phyloP scores from a whole-genome alignment of 2,113 vertebrate species.

The Abramis brama region DNA sequence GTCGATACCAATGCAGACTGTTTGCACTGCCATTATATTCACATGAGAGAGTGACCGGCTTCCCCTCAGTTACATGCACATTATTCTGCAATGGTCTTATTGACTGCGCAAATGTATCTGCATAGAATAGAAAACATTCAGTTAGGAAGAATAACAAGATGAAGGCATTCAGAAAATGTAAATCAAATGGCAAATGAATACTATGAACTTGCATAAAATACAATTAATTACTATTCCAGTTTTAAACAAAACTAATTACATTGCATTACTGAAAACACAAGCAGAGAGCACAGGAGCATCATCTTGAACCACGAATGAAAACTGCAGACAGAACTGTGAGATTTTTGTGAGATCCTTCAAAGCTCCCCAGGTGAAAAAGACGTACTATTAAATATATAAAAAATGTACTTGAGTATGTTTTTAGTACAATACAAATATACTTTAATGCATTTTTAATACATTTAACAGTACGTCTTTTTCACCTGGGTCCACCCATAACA shows the following conservation, averaged over 20 bases:
- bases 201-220: background rate
- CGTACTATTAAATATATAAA: no score
- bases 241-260: background rate
- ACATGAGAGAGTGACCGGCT: background rate
- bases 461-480: no score
- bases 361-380: no score
- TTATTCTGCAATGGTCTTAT: background rate
- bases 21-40: background rate
- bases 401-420: no score
- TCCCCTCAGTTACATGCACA: background rate
- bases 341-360: background rate
- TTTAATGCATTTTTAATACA: no score
- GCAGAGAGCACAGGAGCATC: constrained; percentile 30
- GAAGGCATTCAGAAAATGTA: background rate
- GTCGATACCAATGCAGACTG: constrained; percentile 42
- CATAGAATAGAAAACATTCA: background rate
- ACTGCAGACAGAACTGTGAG: background rate
- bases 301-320: background rate
- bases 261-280: background rate
- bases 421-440: no score
- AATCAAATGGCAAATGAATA: background rate
- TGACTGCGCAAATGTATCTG: background rate
- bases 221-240: background rate
- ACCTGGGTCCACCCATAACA: constrained; percentile 9
- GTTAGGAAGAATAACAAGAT: background rate